Evolutionary conservation across 2,888 invertebrate genomes (phyloP).

Genomic region (Eretmocerus hayati): DNA sequence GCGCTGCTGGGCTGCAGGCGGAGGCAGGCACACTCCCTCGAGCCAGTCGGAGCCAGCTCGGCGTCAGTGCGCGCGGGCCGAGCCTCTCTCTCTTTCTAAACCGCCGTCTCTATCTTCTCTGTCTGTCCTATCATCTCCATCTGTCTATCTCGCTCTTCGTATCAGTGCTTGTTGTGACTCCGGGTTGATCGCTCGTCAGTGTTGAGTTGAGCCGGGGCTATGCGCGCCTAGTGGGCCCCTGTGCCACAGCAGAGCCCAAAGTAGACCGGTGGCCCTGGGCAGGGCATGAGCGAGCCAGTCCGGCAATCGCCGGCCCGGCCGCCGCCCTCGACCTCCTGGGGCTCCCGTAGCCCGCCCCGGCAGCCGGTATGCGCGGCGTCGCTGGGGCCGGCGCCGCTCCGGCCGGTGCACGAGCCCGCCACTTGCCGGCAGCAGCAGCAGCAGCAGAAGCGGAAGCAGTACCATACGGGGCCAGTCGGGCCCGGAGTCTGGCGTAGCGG

Average conservation of each 20-base stretch:
- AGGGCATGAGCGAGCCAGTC: slow-evolving; percentile 24
- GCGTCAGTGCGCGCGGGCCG: no score
- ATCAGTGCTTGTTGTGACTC: no score
- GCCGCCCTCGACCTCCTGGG: no score
- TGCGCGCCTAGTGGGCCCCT: no score
- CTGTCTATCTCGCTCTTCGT: no score
- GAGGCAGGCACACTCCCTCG: no score
- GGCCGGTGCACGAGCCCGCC: background rate
- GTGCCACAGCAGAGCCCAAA: no score
- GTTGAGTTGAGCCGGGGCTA: no score
- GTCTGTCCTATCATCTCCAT: background rate
- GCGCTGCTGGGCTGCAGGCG: no score
- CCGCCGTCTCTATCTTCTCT: background rate
- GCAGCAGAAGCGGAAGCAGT: background rate
- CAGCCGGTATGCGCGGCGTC: background rate
- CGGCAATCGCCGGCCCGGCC: background rate
- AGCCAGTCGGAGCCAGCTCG: no score
- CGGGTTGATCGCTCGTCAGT: no score
- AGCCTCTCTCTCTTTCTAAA: background rate
- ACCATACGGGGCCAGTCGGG: slow-evolving; percentile 20
- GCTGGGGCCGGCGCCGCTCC: background rate
- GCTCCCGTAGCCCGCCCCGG: background rate
- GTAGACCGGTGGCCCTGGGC: background rate
- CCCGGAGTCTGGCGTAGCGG: no score
- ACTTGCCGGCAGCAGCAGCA: slow-evolving; percentile 20